Evolutionary conservation across 2,888 invertebrate species (phyloP).

Genomic region (Mayetiola destructor): DNA sequence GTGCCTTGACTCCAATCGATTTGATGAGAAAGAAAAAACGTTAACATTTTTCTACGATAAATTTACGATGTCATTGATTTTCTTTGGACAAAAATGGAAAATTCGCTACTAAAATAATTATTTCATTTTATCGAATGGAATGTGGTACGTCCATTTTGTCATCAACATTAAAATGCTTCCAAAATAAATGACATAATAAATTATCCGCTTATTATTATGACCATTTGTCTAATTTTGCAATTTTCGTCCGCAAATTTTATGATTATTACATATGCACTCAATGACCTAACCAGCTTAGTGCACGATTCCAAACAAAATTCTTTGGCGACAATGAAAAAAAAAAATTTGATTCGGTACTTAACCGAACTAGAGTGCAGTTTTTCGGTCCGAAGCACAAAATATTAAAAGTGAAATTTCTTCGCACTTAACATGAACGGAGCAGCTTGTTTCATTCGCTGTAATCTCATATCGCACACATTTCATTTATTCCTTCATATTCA

Average conservation of each 20-base stretch:
- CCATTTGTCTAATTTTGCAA: conserved; percentile 11
- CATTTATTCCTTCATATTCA: background rate
- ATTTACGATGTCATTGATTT: too few species aligned
- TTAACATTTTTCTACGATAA: too few species aligned
- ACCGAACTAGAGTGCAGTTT: background rate
- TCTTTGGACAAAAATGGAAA: too few species aligned
- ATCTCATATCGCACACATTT: conserved; percentile 9
- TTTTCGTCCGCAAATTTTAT: background rate
- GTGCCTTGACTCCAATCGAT: too few species aligned
- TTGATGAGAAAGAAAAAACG: too few species aligned
- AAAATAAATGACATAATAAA: conserved; percentile 10
- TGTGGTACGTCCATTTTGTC: conserved; percentile 1
- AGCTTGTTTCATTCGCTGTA: conserved; percentile 4
- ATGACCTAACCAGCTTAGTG: too few species aligned
- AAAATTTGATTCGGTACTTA: conserved; percentile 1
- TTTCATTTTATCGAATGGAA: too few species aligned
- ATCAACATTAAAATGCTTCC: conserved; percentile 6
- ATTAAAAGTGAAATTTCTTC: background rate
- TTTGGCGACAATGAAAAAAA: conserved; percentile 9
- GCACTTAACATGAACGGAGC: conserved; percentile 10
- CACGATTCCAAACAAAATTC: too few species aligned
- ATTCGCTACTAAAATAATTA: too few species aligned
- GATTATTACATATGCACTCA: background rate
- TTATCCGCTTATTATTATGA: conserved; percentile 8
- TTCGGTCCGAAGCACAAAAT: background rate